Percentiles rank a stretch among this genome's conserved stretches.
These are phyloP conservation scores for Hirundo rustica DNA, from an alignment of 2,797 vertebrate species.

Conservation along the genomic window DNA sequence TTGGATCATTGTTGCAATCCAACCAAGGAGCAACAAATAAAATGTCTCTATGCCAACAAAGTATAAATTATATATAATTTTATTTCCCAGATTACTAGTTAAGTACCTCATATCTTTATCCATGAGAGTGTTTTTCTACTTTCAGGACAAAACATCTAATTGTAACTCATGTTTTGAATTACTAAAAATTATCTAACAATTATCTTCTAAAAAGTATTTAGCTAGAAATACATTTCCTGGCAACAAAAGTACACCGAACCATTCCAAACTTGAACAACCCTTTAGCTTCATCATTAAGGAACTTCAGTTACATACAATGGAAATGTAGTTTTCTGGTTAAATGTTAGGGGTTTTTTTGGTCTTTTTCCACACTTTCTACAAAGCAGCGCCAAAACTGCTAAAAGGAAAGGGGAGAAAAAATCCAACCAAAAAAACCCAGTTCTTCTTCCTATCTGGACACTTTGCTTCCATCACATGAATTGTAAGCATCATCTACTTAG, in stretches of 20 bases:
- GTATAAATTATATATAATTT: not conserved
- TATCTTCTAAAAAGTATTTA: conserved; percentile 21
- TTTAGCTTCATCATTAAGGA: not conserved
- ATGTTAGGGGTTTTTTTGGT: not conserved
- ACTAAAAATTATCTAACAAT: conserved; percentile 41
- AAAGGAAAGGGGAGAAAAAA: not conserved
- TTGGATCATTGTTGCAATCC: not conserved
- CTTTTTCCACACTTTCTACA: not conserved
- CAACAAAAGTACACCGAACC: not conserved
- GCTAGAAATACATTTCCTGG: conserved; percentile 1
- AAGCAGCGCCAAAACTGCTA: not conserved
- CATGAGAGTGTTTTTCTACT: not conserved
- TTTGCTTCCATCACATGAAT: not conserved
- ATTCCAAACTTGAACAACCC: not conserved
- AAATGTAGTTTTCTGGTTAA: not conserved
- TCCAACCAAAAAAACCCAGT: not conserved
- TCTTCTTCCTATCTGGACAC: not conserved
- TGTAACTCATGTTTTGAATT: conserved; percentile 43
- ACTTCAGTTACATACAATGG: not conserved
- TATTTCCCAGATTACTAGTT: not conserved
- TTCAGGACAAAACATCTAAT: conserved; percentile 45
- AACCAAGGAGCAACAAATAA: conserved; percentile 61
- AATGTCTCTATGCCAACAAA: not conserved
- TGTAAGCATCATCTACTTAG: not conserved
- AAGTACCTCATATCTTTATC: not conserved